Conservation (phyloP, 1,140 invertebrate species). For the Dendroctonus ponderosae region DNA sequence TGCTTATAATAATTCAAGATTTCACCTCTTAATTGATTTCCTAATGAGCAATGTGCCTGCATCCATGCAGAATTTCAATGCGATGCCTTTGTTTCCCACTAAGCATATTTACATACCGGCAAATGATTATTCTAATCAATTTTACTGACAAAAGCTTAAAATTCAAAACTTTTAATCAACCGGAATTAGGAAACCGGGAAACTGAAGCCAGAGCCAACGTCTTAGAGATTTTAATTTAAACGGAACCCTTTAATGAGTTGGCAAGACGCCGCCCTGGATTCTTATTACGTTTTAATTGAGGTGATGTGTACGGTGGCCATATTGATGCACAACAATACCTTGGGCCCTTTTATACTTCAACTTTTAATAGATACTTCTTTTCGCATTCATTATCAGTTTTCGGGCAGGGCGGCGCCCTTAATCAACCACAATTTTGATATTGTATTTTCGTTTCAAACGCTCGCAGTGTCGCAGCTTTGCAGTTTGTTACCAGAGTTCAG, state of each 20-base stretch:
- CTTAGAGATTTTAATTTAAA: constrained; percentile 43
- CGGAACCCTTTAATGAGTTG: constrained; percentile 47
- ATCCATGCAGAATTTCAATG: not conserved
- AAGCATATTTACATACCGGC: too few relatives aligned
- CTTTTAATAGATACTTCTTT: constrained; percentile 53
- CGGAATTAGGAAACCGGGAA: not conserved
- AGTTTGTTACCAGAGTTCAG: constrained; percentile 13
- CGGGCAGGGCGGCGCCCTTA: constrained; percentile 35
- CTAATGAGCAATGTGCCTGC: not conserved
- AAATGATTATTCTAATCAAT: too few relatives aligned
- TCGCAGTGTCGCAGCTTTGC: constrained; percentile 20
- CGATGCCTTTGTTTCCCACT: not conserved
- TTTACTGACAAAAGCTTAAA: too few relatives aligned
- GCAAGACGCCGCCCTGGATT: constrained; percentile 42
- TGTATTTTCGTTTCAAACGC: constrained; percentile 38
- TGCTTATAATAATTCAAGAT: constrained; percentile 3
- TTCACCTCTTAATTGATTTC: not conserved
- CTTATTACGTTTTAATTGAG: constrained; percentile 52
- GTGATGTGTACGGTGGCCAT: constrained; percentile 46
- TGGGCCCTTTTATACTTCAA: constrained; percentile 47
- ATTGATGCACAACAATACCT: constrained; percentile 49
- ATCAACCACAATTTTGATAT: constrained; percentile 49
- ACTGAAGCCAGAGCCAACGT: not conserved
- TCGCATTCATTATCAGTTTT: constrained; percentile 50
- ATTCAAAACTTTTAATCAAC: constrained; percentile 1